These are phyloP conservation scores for Eristalis tenax DNA, from an alignment of 2,888 invertebrate genomes.

Conservation along the genomic window DNA sequence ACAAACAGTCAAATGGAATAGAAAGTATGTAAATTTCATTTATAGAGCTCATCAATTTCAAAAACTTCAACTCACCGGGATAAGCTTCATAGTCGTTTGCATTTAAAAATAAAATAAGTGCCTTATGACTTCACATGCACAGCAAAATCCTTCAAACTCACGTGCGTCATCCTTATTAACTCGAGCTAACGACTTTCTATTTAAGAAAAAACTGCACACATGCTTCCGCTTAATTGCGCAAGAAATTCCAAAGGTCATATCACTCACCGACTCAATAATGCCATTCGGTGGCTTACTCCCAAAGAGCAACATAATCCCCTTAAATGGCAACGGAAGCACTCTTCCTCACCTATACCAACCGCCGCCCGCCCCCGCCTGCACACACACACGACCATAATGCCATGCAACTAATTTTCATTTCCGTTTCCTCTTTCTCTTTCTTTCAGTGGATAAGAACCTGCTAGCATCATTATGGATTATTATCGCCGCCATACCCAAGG, in stretches of 20 bases:
- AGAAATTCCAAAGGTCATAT: not conserved
- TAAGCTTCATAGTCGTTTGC: too few species aligned
- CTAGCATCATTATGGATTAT: constrained; percentile 80
- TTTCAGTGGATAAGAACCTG: constrained; percentile 77
- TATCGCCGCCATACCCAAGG: constrained; percentile 80
- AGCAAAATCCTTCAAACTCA: not conserved
- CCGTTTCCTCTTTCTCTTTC: constrained; percentile 4
- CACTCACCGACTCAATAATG: not conserved
- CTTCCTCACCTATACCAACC: not conserved
- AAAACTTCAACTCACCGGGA: too few species aligned
- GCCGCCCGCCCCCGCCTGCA: not conserved
- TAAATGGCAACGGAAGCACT: not conserved
- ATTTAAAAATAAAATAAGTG: too few species aligned
- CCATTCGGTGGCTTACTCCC: not conserved
- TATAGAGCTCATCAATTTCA: too few species aligned
- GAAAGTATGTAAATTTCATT: too few species aligned
- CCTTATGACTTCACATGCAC: not conserved
- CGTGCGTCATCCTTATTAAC: not conserved
- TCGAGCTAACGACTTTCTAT: not conserved
- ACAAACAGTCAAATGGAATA: too few species aligned
- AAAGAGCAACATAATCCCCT: not conserved
- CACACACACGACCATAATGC: not conserved
- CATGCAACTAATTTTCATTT: constrained; percentile 23
- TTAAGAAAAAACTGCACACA: not conserved
- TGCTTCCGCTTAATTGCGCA: not conserved